Evolutionary conservation across 2,113 vertebrate species (phyloP), one percentile per base, ranked within the genome.

Genomic region (Poeciliopsis retropinna): DNA sequence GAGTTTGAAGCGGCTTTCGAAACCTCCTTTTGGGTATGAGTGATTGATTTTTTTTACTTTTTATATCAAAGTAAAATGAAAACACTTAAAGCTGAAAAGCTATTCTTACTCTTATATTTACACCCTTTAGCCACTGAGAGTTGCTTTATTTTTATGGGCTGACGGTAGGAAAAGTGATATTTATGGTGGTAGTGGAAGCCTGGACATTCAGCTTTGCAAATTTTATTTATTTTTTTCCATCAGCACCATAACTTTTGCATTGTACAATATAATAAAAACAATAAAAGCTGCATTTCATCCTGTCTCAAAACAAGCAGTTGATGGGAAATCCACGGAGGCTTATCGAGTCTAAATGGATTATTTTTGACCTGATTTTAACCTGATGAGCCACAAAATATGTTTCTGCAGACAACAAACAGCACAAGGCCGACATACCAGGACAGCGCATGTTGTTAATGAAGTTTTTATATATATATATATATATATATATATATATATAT

Each of bases 371-470:
- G 14, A 76, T 85, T 54, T 62, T 84, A 63, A 76, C 78, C 27
- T 69, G 65, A 68, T 30, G 28, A 64, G 61, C 7, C 64, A 69
- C 70, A 39, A 63, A 41, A 61, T 39, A 70, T 80, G 79, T 72
- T 82, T 78, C 80, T 41, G 13, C 78, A 25, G 39, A 74, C 41
- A 19, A 75, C 71, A 77, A 77, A 79, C 76, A 72, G 68, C 67
- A 76, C 25, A 61, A 77, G 75, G 81, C 64, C 76, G 76, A 61
- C 81, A 88, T 90, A 85, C 54, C 62, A 75, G 81, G 80, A 83
- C 86, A 85, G 64, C 70, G 82, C 25, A 77, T 72, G 75, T 81
- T 92, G 83, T 88, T 90, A 92, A 94, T 94, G 94, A 85, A 94
- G 88, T n/a, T n/a, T n/a, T n/a, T n/a, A n/a, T n/a, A n/a, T n/a